phyloP scores from a whole-genome alignment of 2,797 vertebrate species.

The Geranospiza caerulescens region DNA sequence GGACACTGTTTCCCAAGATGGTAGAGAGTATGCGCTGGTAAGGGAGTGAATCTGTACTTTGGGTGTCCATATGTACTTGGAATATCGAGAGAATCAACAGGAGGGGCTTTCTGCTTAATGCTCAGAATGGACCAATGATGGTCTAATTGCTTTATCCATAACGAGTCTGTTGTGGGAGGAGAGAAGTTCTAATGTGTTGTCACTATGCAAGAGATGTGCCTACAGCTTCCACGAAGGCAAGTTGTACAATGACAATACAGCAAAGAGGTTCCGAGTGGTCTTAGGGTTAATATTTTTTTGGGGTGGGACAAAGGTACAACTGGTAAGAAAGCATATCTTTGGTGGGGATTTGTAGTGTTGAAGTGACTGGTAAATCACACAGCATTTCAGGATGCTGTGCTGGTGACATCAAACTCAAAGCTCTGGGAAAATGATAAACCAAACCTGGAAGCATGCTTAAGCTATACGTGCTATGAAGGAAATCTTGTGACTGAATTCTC shows the following conservation, averaged over 20 bases:
- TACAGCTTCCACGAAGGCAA: neutral
- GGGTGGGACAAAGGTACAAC: neutral
- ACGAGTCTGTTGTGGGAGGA: neutral
- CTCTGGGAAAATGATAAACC: neutral
- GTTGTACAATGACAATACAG: neutral
- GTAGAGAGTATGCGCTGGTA: neutral
- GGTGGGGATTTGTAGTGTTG: neutral
- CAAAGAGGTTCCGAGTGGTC: neutral
- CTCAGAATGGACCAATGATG: neutral
- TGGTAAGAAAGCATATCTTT: neutral
- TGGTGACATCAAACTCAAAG: neutral
- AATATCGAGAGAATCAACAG: neutral
- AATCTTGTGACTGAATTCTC: neutral
- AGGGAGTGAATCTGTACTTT: neutral
- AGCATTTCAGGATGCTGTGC: neutral
- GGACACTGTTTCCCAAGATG: neutral
- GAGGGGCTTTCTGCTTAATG: neutral
- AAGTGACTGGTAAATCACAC: neutral
- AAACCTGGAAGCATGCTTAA: neutral
- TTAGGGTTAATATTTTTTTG: neutral
- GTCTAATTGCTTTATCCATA: neutral
- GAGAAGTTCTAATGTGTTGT: neutral
- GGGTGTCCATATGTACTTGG: neutral
- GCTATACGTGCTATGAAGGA: neutral
- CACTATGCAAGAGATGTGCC: neutral